Conservation (phyloP, 2,113 vertebrate genomes). For the Nestor notabilis region DNA sequence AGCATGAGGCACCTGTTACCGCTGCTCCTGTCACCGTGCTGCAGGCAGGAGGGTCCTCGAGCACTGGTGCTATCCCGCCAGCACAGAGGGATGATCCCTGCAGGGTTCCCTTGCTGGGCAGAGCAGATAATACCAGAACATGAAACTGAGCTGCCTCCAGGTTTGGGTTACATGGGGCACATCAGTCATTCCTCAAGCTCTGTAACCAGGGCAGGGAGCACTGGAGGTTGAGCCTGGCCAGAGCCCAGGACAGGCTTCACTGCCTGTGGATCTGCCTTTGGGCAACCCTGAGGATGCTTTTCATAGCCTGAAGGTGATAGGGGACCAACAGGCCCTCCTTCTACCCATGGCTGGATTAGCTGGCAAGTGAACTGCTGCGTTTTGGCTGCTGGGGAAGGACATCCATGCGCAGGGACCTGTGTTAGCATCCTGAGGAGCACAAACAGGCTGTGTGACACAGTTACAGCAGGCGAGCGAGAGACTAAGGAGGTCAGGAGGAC, state of each 20-base stretch:
- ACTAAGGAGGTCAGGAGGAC: background rate
- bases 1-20: background rate
- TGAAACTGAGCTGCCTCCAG: background rate
- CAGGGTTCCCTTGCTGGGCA: background rate
- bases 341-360: background rate
- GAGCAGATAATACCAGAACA: background rate
- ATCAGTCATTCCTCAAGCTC: background rate
- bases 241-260: background rate
- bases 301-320: background rate
- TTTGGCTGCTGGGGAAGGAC: background rate
- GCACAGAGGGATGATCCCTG: background rate
- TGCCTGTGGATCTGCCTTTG: background rate
- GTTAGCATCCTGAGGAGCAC: background rate
- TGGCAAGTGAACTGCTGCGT: background rate
- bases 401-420: background rate
- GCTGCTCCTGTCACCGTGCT: background rate
- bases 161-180: background rate
- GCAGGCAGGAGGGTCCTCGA: background rate
- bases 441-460: background rate
- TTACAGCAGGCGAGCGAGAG: background rate
- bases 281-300: background rate
- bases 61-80: accelerated
- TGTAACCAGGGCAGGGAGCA: background rate
- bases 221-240: background rate
- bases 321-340: background rate